These are phyloP conservation scores for Cheilosia vulpina DNA, from an alignment of 2,888 invertebrate species.

Conservation along the genomic window DNA sequence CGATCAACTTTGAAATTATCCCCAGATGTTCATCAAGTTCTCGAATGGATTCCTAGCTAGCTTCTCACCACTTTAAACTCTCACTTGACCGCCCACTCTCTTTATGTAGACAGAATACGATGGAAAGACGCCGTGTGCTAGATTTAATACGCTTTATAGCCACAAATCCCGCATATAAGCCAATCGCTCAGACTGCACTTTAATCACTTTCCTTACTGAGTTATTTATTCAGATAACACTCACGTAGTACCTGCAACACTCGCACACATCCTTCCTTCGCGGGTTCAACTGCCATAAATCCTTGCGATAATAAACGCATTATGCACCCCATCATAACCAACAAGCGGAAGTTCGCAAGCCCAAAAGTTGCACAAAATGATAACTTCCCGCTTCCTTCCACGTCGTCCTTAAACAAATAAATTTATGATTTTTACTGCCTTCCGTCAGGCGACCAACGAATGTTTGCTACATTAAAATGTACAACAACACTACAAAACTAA, in stretches of 20 bases:
- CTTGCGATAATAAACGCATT: conserved; percentile 59
- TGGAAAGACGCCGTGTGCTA: no score
- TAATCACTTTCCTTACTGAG: no score
- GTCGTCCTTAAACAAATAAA: conserved; percentile 46
- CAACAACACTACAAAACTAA: conserved; percentile 59
- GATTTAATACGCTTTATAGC: no score
- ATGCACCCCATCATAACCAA: conserved; percentile 41
- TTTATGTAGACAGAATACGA: no score
- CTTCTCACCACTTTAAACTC: no score
- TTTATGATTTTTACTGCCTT: conserved; percentile 60
- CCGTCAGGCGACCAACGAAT: conserved; percentile 31
- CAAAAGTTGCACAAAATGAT: conserved; percentile 38
- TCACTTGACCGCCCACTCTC: no score
- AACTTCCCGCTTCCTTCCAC: conserved; percentile 26
- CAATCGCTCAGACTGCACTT: no score
- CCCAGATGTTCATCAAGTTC: no score
- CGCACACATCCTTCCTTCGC: neutral
- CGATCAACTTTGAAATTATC: no score
- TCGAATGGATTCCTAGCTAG: no score
- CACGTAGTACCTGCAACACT: neutral
- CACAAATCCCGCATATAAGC: no score
- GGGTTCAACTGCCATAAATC: conserved; percentile 30
- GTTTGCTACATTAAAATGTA: conserved; percentile 69
- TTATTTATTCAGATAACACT: neutral
- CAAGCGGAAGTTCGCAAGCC: conserved; percentile 45